phyloP scores from a whole-genome alignment of 2,113 vertebrate genomes.

The Percopsis transmontana region DNA sequence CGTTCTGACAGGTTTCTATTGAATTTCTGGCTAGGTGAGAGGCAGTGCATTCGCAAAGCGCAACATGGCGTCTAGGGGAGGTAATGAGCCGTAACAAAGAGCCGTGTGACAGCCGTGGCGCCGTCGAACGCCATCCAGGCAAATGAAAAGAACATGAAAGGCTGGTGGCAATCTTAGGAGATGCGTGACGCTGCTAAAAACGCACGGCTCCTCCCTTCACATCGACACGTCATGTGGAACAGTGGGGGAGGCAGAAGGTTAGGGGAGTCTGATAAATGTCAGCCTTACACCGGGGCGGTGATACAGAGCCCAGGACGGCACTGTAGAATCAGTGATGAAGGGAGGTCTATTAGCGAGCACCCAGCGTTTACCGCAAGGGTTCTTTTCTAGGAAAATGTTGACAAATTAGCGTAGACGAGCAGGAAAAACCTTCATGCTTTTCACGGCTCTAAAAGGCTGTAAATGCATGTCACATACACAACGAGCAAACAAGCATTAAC shows the following conservation, averaged over 20 bases:
- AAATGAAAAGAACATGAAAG: slow-evolving; percentile 70
- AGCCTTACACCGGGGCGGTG: slow-evolving; percentile 43
- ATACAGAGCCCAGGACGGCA: slow-evolving; percentile 36
- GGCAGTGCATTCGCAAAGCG: slow-evolving; percentile 40
- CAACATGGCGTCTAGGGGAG: slow-evolving; percentile 43
- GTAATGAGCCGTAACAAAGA: slow-evolving; percentile 68
- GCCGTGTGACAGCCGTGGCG: slow-evolving; percentile 54
- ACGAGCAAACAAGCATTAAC: slow-evolving; percentile 1
- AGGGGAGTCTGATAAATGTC: slow-evolving; percentile 59
- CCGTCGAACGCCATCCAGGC: slow-evolving; percentile 53
- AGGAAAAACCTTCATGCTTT: slow-evolving; percentile 29
- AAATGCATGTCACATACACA: slow-evolving; percentile 13
- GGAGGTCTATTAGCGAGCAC: slow-evolving; percentile 10
- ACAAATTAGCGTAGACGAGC: slow-evolving; percentile 23
- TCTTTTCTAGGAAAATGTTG: slow-evolving; percentile 25
- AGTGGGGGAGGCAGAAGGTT: slow-evolving; percentile 63
- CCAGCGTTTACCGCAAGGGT: slow-evolving; percentile 14
- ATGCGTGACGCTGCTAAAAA: slow-evolving; percentile 64
- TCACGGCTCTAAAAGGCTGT: slow-evolving; percentile 12
- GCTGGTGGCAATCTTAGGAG: slow-evolving; percentile 62
- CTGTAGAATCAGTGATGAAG: slow-evolving; percentile 17
- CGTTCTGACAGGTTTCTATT: slow-evolving; percentile 41
- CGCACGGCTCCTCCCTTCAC: slow-evolving; percentile 48
- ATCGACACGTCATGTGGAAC: slow-evolving; percentile 61
- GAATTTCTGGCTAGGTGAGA: slow-evolving; percentile 44